Conservation (phyloP, 2,113 vertebrate species). For the Lepus timidus region DNA sequence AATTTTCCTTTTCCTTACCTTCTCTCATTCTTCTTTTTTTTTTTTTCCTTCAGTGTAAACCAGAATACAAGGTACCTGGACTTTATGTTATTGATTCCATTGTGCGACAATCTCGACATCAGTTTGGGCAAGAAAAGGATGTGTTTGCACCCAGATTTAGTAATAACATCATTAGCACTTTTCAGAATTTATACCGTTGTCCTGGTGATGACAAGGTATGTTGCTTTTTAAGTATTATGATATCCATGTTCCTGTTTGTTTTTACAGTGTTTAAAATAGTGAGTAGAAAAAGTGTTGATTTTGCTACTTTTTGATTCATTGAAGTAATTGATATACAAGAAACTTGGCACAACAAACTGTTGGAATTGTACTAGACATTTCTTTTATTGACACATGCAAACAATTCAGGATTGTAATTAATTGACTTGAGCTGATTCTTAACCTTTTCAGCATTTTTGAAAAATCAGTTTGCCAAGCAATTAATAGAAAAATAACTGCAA, state of each 20-base stretch:
- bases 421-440: constrained; percentile 17
- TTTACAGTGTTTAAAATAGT: constrained; percentile 13
- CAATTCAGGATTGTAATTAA: constrained; percentile 43
- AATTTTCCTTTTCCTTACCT: constrained; percentile 45
- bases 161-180: constrained; percentile 98
- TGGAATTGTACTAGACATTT: not conserved
- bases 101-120: constrained; percentile 98
- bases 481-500: not conserved
- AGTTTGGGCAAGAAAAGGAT: constrained; percentile 99
- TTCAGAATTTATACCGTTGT: constrained; percentile 99
- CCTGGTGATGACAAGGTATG: constrained; percentile 98
- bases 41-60: constrained; percentile 93
- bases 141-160: constrained; percentile 99
- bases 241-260: not conserved
- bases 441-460: not conserved
- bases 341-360: not conserved
- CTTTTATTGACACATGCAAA: not conserved
- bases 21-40: too few relatives aligned
- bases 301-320: constrained; percentile 52
- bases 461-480: not conserved
- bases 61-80: constrained; percentile 99
- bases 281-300: constrained; percentile 20
- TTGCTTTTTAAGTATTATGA: not conserved
- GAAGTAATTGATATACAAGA: constrained; percentile 25
- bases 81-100: constrained; percentile 99